A percentile compares a stretch with the other conserved stretches of the same genome.
These are phyloP conservation scores for Anas georgica DNA, from an alignment of 2,797 vertebrate genomes.

Conservation along the genomic window DNA sequence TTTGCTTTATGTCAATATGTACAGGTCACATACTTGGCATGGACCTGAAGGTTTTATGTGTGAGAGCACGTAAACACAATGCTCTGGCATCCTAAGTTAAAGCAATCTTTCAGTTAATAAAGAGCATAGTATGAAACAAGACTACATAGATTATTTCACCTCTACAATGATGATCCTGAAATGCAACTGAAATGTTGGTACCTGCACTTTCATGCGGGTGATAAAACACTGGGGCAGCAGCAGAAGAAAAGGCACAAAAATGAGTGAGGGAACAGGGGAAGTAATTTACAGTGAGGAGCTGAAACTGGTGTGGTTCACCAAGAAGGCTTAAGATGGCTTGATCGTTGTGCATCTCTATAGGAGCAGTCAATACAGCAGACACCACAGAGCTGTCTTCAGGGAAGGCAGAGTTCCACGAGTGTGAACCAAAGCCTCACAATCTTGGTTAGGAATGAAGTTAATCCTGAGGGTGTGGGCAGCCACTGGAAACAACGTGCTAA, in stretches of 20 bases:
- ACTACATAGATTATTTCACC: neutral
- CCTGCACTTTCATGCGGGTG: neutral
- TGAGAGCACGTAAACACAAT: neutral
- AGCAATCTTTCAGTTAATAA: neutral
- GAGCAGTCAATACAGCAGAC: neutral
- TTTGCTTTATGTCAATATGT: neutral
- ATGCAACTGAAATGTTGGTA: neutral
- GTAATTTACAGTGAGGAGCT: accelerated
- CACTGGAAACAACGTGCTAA: neutral
- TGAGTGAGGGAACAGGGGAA: neutral
- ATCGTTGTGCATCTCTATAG: neutral
- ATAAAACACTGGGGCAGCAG: neutral
- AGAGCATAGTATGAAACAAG: neutral
- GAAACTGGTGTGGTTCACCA: neutral
- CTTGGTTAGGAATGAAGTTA: neutral
- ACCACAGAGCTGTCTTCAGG: neutral
- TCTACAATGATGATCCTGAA: neutral
- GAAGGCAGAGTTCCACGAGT: neutral
- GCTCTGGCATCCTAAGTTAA: neutral
- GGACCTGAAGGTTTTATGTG: neutral
- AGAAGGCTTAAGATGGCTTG: neutral
- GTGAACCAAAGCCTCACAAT: neutral
- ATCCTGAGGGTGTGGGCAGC: neutral
- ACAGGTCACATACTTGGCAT: neutral
- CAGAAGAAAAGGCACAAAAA: neutral